Evolutionary conservation across 1,140 invertebrate genomes (phyloP).

Genomic region (Bombus pyrosoma): DNA sequence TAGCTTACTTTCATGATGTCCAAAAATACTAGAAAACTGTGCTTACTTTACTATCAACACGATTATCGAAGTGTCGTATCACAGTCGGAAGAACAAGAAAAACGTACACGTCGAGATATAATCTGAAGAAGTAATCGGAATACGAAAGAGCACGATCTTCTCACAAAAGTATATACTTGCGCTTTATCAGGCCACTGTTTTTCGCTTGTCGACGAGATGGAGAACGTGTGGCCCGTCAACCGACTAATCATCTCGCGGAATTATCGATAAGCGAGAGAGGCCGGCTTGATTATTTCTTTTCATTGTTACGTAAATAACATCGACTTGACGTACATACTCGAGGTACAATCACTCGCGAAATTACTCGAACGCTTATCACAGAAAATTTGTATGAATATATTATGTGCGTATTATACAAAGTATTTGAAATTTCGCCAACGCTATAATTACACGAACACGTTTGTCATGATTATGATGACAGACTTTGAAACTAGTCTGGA

Average conservation of each 20-base stretch:
- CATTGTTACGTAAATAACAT: constrained; percentile 17
- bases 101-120: not conserved
- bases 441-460: too few species aligned
- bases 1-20: too few species aligned
- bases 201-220: not conserved
- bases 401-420: too few species aligned
- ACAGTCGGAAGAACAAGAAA: not conserved
- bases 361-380: not conserved
- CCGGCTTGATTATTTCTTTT: constrained; percentile 11
- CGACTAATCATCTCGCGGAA: not conserved
- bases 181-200: constrained; percentile 17
- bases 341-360: not conserved
- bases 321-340: not conserved
- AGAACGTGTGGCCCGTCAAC: not conserved
- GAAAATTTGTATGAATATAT: not conserved
- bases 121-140: not conserved
- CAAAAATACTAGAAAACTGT: not conserved
- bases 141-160: not conserved
- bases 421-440: too few species aligned
- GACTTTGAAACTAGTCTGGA: too few species aligned
- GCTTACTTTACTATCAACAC: not conserved
- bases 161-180: not conserved
- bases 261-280: constrained; percentile 15
- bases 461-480: too few species aligned
- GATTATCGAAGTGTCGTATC: not conserved